phyloP scores from a whole-genome alignment of 2,888 invertebrate species.

The Drosophila mulleri region DNA sequence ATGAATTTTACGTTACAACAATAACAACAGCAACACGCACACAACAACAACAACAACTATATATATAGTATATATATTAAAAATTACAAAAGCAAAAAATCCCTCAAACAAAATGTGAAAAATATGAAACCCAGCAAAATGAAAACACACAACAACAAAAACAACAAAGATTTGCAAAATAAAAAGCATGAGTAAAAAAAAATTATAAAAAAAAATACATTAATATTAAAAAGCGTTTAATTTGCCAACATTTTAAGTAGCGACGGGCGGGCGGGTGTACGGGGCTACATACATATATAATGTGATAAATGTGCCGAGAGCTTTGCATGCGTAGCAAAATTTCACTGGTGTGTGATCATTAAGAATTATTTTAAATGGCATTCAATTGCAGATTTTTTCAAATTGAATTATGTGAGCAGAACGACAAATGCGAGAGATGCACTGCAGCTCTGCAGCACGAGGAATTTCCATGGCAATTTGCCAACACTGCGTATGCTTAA shows the following conservation, averaged over 20 bases:
- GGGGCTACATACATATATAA: slow-evolving; percentile 10
- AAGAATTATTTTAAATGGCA: slow-evolving; percentile 69
- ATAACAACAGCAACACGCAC: slow-evolving; percentile 26
- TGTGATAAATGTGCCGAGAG: slow-evolving; percentile 56
- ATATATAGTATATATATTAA: slow-evolving; percentile 37
- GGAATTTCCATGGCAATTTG: slow-evolving; percentile 68
- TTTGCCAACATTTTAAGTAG: slow-evolving; percentile 66
- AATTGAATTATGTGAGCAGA: slow-evolving; percentile 71
- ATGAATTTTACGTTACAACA: slow-evolving; percentile 62
- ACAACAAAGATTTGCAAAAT: slow-evolving; percentile 66
- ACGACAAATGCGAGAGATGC: slow-evolving; percentile 23
- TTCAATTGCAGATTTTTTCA: slow-evolving; percentile 67
- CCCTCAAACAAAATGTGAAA: slow-evolving; percentile 67
- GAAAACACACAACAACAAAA: slow-evolving; percentile 35
- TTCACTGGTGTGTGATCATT: slow-evolving; percentile 61
- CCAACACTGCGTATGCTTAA: slow-evolving; percentile 69
- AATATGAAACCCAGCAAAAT: slow-evolving; percentile 49
- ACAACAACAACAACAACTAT: slow-evolving; percentile 22
- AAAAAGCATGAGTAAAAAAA: slow-evolving; percentile 55
- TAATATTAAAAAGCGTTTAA: slow-evolving; percentile 78
- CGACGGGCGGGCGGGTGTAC: background rate
- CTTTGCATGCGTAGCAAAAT: slow-evolving; percentile 51
- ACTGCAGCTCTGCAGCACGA: slow-evolving; percentile 8
- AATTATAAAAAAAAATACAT: slow-evolving; percentile 64
- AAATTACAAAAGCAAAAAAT: slow-evolving; percentile 54